Evolutionary conservation across 2,888 invertebrate species (phyloP), one percentile per base, ranked within the genome.

Genomic region (Nudaria mundana): DNA sequence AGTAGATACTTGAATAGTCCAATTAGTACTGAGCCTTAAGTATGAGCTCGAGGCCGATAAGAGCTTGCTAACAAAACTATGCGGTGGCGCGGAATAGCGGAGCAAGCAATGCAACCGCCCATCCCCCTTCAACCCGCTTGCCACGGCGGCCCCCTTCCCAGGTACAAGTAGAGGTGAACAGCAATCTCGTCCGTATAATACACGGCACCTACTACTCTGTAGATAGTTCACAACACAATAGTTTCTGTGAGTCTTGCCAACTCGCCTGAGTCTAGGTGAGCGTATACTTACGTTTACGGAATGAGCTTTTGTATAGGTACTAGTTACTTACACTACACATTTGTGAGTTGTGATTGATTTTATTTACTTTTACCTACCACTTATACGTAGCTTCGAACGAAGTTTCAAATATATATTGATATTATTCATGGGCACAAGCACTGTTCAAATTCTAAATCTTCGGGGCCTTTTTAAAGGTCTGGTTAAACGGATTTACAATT

Each of bases 61-160:
- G 77, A 75, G 81, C 69, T 76, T 72, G 80, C 71, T 82, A 81
- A 81, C 82, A 81, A 80, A 81, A 81, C 81, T 82, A 77, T 79
- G 81, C 69, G 81, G 81, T 71, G 76, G 76, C 60, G 65, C 62
- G 68, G 68, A 71, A 76, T 75, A 75, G 74, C 72, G 68, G 57
- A 71, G 74, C 69, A 74, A 76, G 75, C 74, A 66, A 67, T 67
- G 70, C 72, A 65, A 56, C 56, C 59, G 45, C 52, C 51, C 54
- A 48, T 48, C 54, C 54, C 51, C 59, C 52, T 57, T 30, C 30
- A 20, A 45, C 48, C 48, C 48, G 48, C 55, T 44, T 44, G 39
- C 45, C 51, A 10, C 41, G 55, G 55, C 45, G 49, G 53, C 54
- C 56, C 61, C 54, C 57, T 55, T 61, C 63, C 61, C 71, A 72